Evolutionary conservation across 2,888 invertebrate genomes (phyloP), one percentile per base, ranked within the genome.

Genomic region (Chrysopilus asiliformis): DNA sequence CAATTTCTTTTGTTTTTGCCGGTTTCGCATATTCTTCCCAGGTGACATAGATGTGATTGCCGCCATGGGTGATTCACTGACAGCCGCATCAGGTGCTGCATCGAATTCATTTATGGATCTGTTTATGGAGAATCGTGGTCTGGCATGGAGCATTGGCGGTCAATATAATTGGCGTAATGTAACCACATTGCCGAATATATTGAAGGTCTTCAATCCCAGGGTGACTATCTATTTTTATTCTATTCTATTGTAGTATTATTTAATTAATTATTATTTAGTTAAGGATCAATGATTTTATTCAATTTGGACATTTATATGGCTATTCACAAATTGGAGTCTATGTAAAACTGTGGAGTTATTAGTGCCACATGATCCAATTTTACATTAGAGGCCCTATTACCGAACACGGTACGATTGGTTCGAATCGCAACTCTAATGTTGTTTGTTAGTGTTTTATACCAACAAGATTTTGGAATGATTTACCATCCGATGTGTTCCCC

Each of bases 141-240:
- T 61, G 13, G 53, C 62, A 4, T 63, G 59, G 57, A 51, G 57
- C 15, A 57, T 54, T 40, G 65, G 64, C 52, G 49, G 68, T 2
- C 57, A 66, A 48, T 60, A 53, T 15, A 62, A 56, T 4, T 69
- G 68, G 68, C 51, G 60, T 35, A 53, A 62, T 44, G 63, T 51
- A 39, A 47, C 66, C 13, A 68, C 68, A 2, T 33, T 69, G 14
- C 68, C 69, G 12, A 69, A 71, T 50, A 67, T 71, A 28, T 47
- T 72, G 26, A 68, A 68, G 49, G 67, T 63, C 46, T 75, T 67
- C 51, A 75, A 74, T 53, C 70, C 71, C 1, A 61, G 67, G 32
- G 40, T 47, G 41, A 36, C 28, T 36, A 32, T 13, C 20, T 28
- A n/a, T n/a, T n/a, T n/a, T n/a, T n/a, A n/a, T n/a, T n/a, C n/a